phyloP scores from a whole-genome alignment of 2,113 vertebrate species.

The Cynocephalus volans region DNA sequence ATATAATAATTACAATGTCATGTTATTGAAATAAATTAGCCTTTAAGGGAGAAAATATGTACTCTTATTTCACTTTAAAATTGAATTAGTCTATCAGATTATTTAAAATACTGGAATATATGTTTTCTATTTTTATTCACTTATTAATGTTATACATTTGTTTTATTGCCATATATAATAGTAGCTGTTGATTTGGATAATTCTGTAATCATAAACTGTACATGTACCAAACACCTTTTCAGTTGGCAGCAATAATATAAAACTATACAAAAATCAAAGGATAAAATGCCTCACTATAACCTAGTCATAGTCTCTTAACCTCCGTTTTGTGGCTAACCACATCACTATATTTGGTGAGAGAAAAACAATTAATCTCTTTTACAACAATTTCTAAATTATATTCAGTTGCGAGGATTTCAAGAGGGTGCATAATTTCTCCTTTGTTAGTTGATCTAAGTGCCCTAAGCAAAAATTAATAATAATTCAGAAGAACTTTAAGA shows the following conservation, averaged over 20 bases:
- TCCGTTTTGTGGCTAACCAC: background rate
- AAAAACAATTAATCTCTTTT: background rate
- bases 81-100: background rate
- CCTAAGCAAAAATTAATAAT: background rate
- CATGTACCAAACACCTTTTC: background rate
- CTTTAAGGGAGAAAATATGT: background rate
- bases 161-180: background rate
- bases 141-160: background rate
- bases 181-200: background rate
- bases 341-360: background rate
- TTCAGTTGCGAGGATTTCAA: background rate
- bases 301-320: background rate
- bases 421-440: background rate
- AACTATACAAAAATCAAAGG: background rate
- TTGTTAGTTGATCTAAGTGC: background rate
- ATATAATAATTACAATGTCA: background rate
- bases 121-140: background rate
- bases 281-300: background rate
- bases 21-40: background rate
- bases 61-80: background rate
- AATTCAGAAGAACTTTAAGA: background rate
- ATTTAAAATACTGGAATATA: background rate
- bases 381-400: background rate
- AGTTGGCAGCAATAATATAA: background rate
- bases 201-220: background rate